Conservation (phyloP, 2,113 vertebrate species). For the Galbula dea region DNA sequence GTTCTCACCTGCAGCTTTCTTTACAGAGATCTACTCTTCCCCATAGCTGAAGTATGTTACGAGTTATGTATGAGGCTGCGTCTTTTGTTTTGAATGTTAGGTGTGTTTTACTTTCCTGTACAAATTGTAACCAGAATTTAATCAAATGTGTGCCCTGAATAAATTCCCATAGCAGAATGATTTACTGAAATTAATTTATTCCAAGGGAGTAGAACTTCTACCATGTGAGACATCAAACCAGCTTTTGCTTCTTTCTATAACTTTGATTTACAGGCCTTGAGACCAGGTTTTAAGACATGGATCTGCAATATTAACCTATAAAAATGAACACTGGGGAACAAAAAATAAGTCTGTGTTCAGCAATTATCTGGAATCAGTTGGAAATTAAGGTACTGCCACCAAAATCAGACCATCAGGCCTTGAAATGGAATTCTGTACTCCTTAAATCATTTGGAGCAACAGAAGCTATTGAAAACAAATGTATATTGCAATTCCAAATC, state of each 20-base stretch:
- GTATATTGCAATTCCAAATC: not conserved
- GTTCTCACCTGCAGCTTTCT: not conserved
- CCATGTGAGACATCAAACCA: not conserved
- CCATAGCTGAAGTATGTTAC: not conserved
- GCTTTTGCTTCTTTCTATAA: not conserved
- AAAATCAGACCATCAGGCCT: not conserved
- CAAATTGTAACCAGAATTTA: not conserved
- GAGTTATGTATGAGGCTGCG: not conserved
- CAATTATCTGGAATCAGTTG: not conserved
- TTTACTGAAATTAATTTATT: not conserved
- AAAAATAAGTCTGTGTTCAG: not conserved
- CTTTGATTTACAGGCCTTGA: not conserved
- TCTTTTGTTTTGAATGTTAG: not conserved
- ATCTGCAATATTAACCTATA: not conserved
- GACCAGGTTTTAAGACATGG: not conserved
- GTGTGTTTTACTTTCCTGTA: not conserved
- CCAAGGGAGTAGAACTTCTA: not conserved
- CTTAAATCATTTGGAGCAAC: not conserved
- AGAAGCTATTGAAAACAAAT: not conserved
- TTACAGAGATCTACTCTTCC: not conserved
- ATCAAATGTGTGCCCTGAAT: not conserved
- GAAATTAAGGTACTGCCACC: not conserved
- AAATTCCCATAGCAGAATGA: not conserved
- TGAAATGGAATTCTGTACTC: not conserved
- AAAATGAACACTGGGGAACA: not conserved